A percentile compares a stretch with the other conserved stretches of the same genome.
Evolutionary conservation across 2,797 vertebrate genomes (phyloP).

Genomic region (Semotilus atromaculatus): DNA sequence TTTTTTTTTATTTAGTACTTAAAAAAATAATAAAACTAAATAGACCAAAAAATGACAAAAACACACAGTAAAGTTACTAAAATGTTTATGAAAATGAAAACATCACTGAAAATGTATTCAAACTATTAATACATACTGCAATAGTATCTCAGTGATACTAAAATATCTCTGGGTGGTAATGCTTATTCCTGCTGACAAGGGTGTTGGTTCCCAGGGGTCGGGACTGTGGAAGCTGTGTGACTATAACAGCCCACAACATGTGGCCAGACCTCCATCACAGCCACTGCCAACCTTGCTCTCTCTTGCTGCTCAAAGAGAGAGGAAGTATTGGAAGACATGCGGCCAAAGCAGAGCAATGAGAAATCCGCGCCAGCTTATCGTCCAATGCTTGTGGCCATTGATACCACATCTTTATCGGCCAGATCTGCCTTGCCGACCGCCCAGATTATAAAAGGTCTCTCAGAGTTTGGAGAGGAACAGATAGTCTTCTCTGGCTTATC

Average conservation of each 20-base stretch:
- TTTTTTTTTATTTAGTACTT: too few relatives aligned
- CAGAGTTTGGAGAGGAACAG: conserved; percentile 35
- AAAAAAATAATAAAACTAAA: too few relatives aligned
- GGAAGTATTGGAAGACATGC: background rate
- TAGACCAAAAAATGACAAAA: too few relatives aligned
- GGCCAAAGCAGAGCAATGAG: background rate
- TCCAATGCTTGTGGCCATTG: conserved; percentile 29
- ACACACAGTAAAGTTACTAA: too few relatives aligned
- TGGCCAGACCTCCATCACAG: background rate
- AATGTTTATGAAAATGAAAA: too few relatives aligned
- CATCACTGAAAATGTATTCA: too few relatives aligned
- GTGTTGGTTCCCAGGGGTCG: conserved; percentile 58
- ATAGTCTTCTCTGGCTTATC: conserved; percentile 55
- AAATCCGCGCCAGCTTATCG: conserved; percentile 35
- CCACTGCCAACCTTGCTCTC: background rate
- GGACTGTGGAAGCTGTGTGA: conserved; percentile 43
- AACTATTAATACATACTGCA: background rate
- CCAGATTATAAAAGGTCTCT: conserved; percentile 52
- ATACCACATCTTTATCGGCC: conserved; percentile 43
- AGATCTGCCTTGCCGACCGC: conserved; percentile 47
- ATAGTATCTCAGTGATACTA: background rate
- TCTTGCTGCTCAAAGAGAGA: background rate
- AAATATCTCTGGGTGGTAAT: conserved; percentile 42
- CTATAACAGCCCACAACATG: background rate
- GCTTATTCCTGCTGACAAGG: conserved; percentile 69